Percentiles rank a stretch among this genome's conserved stretches.
These are phyloP conservation scores for Eulemur rufifrons DNA, from an alignment of 2,113 vertebrate genomes.

Conservation along the genomic window DNA sequence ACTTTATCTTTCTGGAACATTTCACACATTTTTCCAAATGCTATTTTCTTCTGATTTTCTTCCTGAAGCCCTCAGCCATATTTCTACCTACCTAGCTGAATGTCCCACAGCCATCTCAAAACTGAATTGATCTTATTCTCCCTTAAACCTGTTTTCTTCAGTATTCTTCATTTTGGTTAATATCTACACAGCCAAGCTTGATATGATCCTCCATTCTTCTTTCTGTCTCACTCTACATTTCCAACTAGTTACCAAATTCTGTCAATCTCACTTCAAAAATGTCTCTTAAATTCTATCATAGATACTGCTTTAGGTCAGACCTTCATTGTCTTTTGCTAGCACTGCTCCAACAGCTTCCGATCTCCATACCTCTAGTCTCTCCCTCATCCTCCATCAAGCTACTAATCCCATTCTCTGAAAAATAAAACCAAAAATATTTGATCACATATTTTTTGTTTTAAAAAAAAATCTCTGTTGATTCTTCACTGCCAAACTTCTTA, in stretches of 20 bases:
- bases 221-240: background rate
- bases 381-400: conserved; percentile 8
- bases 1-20: conserved; percentile 8
- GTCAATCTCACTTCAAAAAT: background rate
- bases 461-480: background rate
- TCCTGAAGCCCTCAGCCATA: background rate
- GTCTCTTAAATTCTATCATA: background rate
- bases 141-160: background rate
- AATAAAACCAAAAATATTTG: background rate
- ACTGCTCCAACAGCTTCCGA: background rate
- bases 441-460: background rate
- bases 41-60: background rate
- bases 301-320: background rate
- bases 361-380: background rate
- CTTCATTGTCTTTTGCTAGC: background rate
- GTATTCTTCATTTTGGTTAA: background rate
- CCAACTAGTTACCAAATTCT: background rate
- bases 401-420: background rate
- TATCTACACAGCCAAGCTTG: background rate
- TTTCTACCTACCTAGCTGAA: background rate
- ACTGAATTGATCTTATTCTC: background rate
- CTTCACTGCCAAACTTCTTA: background rate
- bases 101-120: background rate
- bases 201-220: background rate
- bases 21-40: conserved; percentile 3